Base-by-base conservation (phyloP, 2,888 invertebrate genomes). In the Clunio marinus region DNA sequence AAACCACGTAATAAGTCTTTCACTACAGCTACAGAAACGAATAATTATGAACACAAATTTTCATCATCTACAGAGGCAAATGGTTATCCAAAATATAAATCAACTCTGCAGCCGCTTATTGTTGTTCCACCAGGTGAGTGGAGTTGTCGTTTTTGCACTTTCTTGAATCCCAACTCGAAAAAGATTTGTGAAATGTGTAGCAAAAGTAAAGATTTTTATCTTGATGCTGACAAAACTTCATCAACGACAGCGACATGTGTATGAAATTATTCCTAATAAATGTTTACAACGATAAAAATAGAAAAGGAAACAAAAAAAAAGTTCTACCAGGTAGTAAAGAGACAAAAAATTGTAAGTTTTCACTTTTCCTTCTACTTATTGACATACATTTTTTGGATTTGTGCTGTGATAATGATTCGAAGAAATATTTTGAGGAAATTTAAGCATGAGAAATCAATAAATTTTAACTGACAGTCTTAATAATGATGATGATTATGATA, bases 151-250 rank as follows among this genome's bases (percentile, higher is more conserved):
- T 80, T 82, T 46, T 89, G 89, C 76, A 89, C 89, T 10, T 88
- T 80, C 75, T 77, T 86, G 15, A 89, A 89, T 76, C 76, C 80
- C 1, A 73, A 77, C 1, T 74, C 77, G 0, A 80, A 77, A 59
- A 82, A 83, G 57, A 84, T 88, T 71, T 89, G 89, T 75, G 87
- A 86, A 71, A 88, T 88, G 82, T 89, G 89, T 74, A 81, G 83
- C 57, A 87, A 84, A 73, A 76, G 77, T 70, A 76, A 76, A 72
- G 79, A 78, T 70, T 77, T 76, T 62, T 75, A 74, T 70, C 60
- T 83, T 80, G 77, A 77, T 70, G 73, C 75, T 32, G 51, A 73
- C 75, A 60, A 77, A 76, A 69, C 74, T 75, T 45, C 77, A 10
- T 35, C 68, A 2, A 22, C 66, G 13, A n/a, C n/a, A n/a, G 55